These are phyloP conservation scores for Eupithecia inturbata DNA, from an alignment of 2,888 invertebrate genomes.

Conservation along the genomic window DNA sequence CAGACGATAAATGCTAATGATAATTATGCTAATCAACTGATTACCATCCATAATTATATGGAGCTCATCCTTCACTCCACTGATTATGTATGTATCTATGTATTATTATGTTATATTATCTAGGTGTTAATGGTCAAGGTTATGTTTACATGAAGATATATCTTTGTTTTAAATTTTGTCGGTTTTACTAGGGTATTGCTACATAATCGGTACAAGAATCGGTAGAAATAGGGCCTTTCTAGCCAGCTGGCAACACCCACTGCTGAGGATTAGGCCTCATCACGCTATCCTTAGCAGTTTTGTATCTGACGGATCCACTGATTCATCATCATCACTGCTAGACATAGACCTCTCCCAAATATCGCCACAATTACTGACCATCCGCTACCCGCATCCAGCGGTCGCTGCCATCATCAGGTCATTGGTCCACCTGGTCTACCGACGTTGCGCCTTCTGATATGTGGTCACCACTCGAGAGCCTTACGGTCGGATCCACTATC, in stretches of 20 bases:
- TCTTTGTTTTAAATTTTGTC: background rate
- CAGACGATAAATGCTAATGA: constrained; percentile 24
- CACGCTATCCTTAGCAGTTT: no score
- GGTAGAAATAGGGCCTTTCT: background rate
- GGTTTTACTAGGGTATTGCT: background rate
- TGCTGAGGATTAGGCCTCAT: background rate
- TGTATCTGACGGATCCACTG: no score
- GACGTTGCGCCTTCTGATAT: no score
- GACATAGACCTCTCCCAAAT: no score
- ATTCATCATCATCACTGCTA: no score
- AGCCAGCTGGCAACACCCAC: background rate
- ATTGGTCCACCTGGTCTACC: no score
- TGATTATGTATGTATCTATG: constrained; percentile 17
- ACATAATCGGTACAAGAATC: background rate
- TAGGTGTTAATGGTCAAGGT: constrained; percentile 16
- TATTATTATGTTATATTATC: background rate
- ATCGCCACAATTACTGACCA: no score
- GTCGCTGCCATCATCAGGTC: background rate
- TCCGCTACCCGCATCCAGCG: background rate
- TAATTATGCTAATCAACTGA: constrained; percentile 37
- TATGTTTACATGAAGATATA: constrained; percentile 16
- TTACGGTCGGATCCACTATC: background rate
- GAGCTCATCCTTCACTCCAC: constrained; percentile 30
- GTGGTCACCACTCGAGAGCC: background rate
- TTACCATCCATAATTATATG: constrained; percentile 35